Evolutionary conservation across 1,140 invertebrate species (phyloP), one percentile per base, ranked within the genome.

Genomic region (Calycopis cecrops): DNA sequence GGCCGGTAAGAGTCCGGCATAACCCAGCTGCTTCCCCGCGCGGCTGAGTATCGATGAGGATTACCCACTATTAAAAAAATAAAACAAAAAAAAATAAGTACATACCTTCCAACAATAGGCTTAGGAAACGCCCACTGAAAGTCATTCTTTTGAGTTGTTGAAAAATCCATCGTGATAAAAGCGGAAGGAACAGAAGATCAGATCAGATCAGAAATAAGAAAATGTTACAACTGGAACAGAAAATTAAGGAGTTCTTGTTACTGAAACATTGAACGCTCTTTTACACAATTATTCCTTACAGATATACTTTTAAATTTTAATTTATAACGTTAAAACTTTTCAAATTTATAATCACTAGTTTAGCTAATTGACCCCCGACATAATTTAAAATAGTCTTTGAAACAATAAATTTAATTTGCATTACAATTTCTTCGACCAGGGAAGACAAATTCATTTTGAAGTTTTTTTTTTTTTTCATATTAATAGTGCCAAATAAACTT

Each of bases 41-140:
- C n/a, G n/a, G n/a, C n/a, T n/a, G n/a, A n/a, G n/a, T n/a, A n/a
- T n/a, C n/a, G n/a, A n/a, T n/a, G n/a, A n/a, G n/a, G n/a, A n/a
- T n/a, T n/a, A n/a, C n/a, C n/a, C n/a, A 42, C 12, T 42, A 12
- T 42, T 42, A 16, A 16, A 3, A n/a, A n/a, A 12, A n/a, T 42
- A 14, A 16, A 42, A 48, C 11, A 11, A 28, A 33, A 0, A 28
- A 51, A 28, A 12, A 47, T 28, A 12, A 35, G 9, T 42, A 83
- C 70, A 55, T 79, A 85, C 88, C 86, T 90, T 56, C 85, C 80
- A 9, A 89, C 67, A 10, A 90, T 60, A 0, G 89, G 88, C 60
- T 90, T 88, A 35, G 86, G 72, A 73, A 89, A 89, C 0, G 90
- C 90, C 89, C 90, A 91, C 63, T 80, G 81, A 60, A 82, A 91